Evolutionary conservation across 2,113 vertebrate genomes (phyloP).

Genomic region (Neolamprologus hecqui): DNA sequence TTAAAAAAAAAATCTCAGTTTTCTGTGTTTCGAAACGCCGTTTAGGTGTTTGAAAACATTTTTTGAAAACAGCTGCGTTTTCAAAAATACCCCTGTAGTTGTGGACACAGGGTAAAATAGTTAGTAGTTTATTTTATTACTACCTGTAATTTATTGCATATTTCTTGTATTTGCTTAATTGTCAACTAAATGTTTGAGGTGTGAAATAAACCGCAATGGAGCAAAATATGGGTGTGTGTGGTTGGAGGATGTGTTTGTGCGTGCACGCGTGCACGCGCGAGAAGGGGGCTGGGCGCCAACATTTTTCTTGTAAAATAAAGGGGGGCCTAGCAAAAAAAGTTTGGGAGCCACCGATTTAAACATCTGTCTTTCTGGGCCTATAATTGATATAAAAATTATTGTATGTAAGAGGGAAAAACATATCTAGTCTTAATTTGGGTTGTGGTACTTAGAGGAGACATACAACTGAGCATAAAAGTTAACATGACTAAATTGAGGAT

Average conservation of each 20-base stretch:
- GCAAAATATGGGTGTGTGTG: no score
- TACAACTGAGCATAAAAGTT: not conserved
- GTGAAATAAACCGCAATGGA: no score
- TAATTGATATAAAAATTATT: not conserved
- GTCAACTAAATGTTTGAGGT: no score
- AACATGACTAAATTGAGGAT: not conserved
- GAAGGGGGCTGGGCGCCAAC: not conserved
- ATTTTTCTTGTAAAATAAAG: not conserved
- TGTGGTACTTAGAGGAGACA: not conserved
- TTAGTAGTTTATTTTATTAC: not conserved
- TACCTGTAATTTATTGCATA: not conserved
- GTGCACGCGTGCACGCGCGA: fast-evolving
- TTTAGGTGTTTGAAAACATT: not conserved
- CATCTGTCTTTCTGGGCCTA: not conserved
- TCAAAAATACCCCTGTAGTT: not conserved
- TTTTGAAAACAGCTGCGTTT: not conserved
- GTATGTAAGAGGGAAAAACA: not conserved
- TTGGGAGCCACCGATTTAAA: not conserved
- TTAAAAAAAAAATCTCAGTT: not conserved
- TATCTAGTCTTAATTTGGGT: not conserved
- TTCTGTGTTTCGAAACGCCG: not conserved
- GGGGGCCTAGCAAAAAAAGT: not conserved
- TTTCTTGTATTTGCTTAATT: not conserved
- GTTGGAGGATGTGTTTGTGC: no score
- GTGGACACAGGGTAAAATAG: not conserved